Evolutionary conservation across 2,888 invertebrate species (phyloP).

Genomic region (Torymus texanus): DNA sequence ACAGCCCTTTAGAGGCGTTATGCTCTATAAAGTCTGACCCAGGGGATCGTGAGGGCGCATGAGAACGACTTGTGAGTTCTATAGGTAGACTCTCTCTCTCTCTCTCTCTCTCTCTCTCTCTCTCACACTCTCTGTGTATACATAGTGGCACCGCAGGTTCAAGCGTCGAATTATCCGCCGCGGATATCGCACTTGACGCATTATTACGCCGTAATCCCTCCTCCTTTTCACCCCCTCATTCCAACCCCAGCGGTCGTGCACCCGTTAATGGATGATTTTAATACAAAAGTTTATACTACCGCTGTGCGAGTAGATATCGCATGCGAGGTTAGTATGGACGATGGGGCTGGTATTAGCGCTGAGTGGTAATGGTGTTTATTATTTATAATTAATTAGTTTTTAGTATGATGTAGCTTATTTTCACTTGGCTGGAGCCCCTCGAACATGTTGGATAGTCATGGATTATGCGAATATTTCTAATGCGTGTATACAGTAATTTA

Average conservation of each 20-base stretch:
- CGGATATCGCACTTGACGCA: slow-evolving; percentile 45
- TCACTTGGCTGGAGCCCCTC: no score
- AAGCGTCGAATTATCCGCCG: slow-evolving; percentile 47
- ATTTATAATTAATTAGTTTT: no score
- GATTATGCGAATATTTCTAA: no score
- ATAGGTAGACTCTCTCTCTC: neutral
- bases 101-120: neutral
- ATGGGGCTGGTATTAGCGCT: no score
- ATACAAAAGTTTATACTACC: slow-evolving; percentile 39
- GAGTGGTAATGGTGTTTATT: no score
- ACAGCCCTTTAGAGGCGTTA: neutral
- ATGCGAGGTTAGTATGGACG: no score
- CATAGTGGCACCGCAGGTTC: neutral
- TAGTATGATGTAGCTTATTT: no score
- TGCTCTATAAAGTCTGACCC: slow-evolving; percentile 35
- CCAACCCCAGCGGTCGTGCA: neutral
- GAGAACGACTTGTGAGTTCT: slow-evolving; percentile 38
- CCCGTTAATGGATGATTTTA: slow-evolving; percentile 32
- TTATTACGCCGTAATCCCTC: slow-evolving; percentile 40
- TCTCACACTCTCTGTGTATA: neutral
- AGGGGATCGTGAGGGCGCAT: slow-evolving; percentile 23
- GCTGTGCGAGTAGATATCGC: neutral
- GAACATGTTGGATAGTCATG: no score
- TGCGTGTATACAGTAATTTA: no score
- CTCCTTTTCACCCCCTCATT: neutral